phyloP scores from a whole-genome alignment of 2,888 invertebrate genomes.

The Tyria jacobaeae region DNA sequence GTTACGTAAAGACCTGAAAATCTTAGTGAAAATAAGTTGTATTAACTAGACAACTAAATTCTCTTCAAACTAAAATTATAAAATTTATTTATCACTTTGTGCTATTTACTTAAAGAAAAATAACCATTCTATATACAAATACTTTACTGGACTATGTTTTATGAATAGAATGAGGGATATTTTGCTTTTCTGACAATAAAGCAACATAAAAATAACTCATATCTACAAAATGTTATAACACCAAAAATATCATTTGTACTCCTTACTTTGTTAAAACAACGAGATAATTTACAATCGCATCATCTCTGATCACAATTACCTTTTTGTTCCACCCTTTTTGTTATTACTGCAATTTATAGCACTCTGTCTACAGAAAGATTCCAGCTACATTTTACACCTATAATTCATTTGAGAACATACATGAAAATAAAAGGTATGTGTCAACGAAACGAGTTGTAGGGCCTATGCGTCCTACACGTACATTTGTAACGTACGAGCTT shows the following conservation, averaged over 20 bases:
- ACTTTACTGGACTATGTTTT: not conserved
- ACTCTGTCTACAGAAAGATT: conserved; percentile 68
- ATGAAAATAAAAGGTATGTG: conserved; percentile 69
- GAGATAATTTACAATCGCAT: conserved; percentile 55
- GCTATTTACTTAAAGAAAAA: no score
- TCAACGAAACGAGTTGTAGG: conserved; percentile 62
- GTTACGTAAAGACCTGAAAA: no score
- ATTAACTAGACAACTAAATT: no score
- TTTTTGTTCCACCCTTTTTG: conserved; percentile 61
- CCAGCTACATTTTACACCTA: conserved; percentile 76
- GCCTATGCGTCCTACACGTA: conserved; percentile 74
- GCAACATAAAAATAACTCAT: not conserved
- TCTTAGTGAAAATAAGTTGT: no score
- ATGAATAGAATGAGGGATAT: not conserved
- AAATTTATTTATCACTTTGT: not conserved
- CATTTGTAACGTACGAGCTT: conserved; percentile 81
- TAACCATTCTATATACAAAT: no score
- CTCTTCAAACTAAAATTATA: no score
- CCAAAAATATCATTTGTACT: conserved; percentile 22
- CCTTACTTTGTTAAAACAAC: conserved; percentile 28
- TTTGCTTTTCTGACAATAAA: not conserved
- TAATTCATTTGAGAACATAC: conserved; percentile 74
- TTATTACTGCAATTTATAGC: conserved; percentile 76
- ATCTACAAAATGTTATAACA: not conserved
- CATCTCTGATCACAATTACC: conserved; percentile 63